These are phyloP conservation scores for Haliclona indistincta DNA, from an alignment of 37 sponge, comb jelly and placozoan species.

Conservation along the genomic window DNA sequence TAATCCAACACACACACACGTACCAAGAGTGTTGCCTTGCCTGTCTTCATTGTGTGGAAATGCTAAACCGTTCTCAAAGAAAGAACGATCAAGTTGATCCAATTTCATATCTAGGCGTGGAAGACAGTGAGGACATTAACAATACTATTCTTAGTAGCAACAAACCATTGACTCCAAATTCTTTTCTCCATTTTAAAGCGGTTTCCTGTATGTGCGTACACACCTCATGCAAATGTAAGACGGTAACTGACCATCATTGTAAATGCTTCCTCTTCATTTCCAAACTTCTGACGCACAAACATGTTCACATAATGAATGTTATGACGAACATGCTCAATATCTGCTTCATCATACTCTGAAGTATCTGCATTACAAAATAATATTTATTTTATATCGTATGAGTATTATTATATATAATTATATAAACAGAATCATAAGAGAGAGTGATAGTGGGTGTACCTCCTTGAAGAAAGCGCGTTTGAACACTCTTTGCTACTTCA, in stretches of 20 bases:
- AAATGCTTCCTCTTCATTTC: slow-evolving; percentile 47
- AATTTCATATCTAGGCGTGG: slow-evolving; percentile 16
- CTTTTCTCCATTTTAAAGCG: slow-evolving; percentile 12
- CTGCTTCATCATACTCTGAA: slow-evolving; percentile 32
- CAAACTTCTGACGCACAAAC: slow-evolving; percentile 44
- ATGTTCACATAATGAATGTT: slow-evolving; percentile 34
- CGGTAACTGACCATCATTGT: slow-evolving; percentile 47
- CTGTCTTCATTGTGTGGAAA: slow-evolving; percentile 49
- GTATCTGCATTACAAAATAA: too few species aligned
- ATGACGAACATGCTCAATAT: slow-evolving; percentile 28
- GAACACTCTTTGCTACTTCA: too few species aligned
- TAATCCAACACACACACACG: neutral
- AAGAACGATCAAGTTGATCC: slow-evolving; percentile 33
- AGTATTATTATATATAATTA: too few species aligned
- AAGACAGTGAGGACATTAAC: neutral
- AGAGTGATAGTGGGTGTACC: too few species aligned
- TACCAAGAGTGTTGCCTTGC: slow-evolving; percentile 53
- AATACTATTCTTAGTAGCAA: neutral
- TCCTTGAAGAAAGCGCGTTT: too few species aligned
- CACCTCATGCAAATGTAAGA: neutral
- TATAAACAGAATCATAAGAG: too few species aligned
- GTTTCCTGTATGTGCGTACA: neutral
- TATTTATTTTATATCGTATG: too few species aligned
- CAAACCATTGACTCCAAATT: slow-evolving; percentile 10
- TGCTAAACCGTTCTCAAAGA: slow-evolving; percentile 50